Percentiles rank a stretch among this genome's conserved stretches.
Evolutionary conservation across 1,140 invertebrate genomes (phyloP).

Genomic region (Drosophila jambulina): DNA sequence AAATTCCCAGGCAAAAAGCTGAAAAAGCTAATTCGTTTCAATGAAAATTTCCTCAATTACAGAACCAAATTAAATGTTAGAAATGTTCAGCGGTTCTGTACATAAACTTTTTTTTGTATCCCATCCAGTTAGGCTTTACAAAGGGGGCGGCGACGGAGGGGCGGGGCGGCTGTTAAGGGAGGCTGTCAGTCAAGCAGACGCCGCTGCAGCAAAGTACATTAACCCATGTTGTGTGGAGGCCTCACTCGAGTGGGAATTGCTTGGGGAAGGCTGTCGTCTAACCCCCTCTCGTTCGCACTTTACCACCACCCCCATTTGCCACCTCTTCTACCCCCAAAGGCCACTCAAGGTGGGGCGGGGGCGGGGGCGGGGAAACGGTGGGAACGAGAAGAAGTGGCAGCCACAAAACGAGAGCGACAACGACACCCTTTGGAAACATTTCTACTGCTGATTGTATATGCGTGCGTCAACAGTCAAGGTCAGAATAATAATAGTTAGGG

Average conservation of each 20-base stretch:
- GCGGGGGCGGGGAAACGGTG: neutral
- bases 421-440: conserved; percentile 57
- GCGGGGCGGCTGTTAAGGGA: conserved; percentile 26
- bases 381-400: conserved; percentile 22
- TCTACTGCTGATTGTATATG: conserved; percentile 43
- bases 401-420: conserved; percentile 47
- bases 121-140: conserved; percentile 35
- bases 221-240: conserved; percentile 62
- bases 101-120: conserved; percentile 19
- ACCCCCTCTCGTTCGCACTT: neutral
- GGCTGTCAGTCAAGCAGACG: conserved; percentile 68
- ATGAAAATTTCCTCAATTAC: conserved; percentile 82
- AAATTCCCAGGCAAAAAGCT: conserved; percentile 36
- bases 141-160: neutral
- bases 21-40: conserved; percentile 74
- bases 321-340: conserved; percentile 25
- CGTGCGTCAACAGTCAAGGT: conserved; percentile 19
- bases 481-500: conserved; percentile 14
- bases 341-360: conserved; percentile 29
- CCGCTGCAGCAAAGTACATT: conserved; percentile 74
- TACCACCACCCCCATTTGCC: neutral
- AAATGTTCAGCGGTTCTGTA: conserved; percentile 51
- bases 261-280: conserved; percentile 47
- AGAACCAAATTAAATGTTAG: conserved; percentile 75
- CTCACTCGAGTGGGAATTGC: conserved; percentile 48